Evolutionary conservation across 1,140 invertebrate species (phyloP), one percentile per base, ranked within the genome.

Genomic region (Eriosoma lanigerum): DNA sequence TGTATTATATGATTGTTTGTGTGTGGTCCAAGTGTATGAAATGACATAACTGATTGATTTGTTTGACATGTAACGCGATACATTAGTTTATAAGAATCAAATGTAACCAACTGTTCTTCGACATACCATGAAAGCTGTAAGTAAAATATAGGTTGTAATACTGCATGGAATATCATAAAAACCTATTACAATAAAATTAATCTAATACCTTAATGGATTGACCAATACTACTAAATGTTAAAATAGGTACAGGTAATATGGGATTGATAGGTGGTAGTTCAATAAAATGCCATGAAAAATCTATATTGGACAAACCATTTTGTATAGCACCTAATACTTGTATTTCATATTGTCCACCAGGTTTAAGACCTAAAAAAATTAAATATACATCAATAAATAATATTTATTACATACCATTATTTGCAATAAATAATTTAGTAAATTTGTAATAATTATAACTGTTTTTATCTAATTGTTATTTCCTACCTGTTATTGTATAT

Each of bases 401-500:
- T 60, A 62, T 62, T 29, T 13, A 32, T 38, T 52, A 52, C 2
- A 50, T 8, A 15, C 13, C n/a, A n/a, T n/a, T n/a, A n/a, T n/a
- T n/a, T n/a, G n/a, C n/a, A n/a, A n/a, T n/a, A n/a, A n/a, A n/a
- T n/a, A n/a, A n/a, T n/a, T n/a, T n/a, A n/a, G n/a, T n/a, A n/a
- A n/a, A n/a, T n/a, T n/a, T n/a, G n/a, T n/a, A n/a, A 38, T 8
- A 38, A 58, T 13, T 26, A 15, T 58, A 26, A 58, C 12, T 5
- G 24, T 1, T 1, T 60, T 9, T 26, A 38, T 64, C 10, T 62
- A 6, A 64, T 64, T 64, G 58, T 26, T 82, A 70, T 80, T 86
- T 90, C 89, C 89, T 83, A 90, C 89, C 89, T 83, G 86, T 87
- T 66, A 90, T 86, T 78, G 87, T 82, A 82, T 88, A 88, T 58